These are phyloP conservation scores for Drosophila neocordata DNA, from an alignment of 1,140 invertebrate genomes.

Conservation along the genomic window DNA sequence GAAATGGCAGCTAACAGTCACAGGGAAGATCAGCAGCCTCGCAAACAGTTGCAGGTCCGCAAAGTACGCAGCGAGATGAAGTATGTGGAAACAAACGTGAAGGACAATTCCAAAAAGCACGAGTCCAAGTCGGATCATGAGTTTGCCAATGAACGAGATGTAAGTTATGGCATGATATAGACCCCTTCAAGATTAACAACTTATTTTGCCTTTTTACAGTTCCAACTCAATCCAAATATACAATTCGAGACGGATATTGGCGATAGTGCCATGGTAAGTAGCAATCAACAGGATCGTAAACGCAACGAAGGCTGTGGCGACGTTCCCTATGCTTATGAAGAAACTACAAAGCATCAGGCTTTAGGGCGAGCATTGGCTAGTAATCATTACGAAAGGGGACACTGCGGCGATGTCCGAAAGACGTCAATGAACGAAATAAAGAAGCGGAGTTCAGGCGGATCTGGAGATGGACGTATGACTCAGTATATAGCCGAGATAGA, in stretches of 20 bases:
- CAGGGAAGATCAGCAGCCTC: conserved; percentile 13
- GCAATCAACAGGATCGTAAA: conserved; percentile 19
- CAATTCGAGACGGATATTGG: conserved; percentile 76
- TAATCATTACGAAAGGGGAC: conserved; percentile 21
- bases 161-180: conserved; percentile 35
- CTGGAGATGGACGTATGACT: conserved; percentile 41
- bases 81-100: conserved; percentile 57
- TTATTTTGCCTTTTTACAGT: conserved; percentile 23
- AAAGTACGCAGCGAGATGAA: conserved; percentile 81
- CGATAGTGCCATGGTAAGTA: conserved; percentile 48
- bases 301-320: conserved; percentile 25
- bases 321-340: conserved; percentile 5
- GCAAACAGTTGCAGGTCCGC: conserved; percentile 62
- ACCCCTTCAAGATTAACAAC: not conserved
- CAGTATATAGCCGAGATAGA: conserved; percentile 48
- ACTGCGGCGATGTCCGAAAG: conserved; percentile 28
- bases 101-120: conserved; percentile 63
- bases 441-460: conserved; percentile 21
- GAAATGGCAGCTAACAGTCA: conserved; percentile 21
- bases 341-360: conserved; percentile 16
- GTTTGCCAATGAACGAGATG: conserved; percentile 71
- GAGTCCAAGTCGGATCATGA: conserved; percentile 81
- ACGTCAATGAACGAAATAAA: conserved; percentile 5
- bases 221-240: conserved; percentile 55
- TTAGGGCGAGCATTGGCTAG: conserved; percentile 1